A percentile compares a stretch with the other conserved stretches of the same genome.
Evolutionary conservation across 2,797 vertebrate species (phyloP).

Genomic region (Siniperca obscura): DNA sequence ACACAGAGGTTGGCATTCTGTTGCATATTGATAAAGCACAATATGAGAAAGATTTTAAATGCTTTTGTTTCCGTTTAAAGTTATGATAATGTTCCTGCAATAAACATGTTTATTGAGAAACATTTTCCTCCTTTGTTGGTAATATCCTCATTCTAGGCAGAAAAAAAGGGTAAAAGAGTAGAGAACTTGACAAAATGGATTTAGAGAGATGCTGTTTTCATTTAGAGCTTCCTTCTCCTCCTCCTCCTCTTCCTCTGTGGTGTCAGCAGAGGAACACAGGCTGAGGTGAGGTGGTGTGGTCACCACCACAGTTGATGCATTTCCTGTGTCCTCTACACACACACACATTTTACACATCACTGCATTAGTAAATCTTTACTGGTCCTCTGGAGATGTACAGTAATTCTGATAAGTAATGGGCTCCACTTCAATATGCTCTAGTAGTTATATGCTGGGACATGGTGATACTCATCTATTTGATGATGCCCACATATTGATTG

Average conservation of each 20-base stretch:
- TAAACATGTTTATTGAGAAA: not conserved
- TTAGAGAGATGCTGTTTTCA: slow-evolving; percentile 22
- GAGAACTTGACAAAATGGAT: not conserved
- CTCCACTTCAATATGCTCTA: slow-evolving; percentile 8
- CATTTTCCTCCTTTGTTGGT: not conserved
- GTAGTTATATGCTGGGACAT: slow-evolving; percentile 13
- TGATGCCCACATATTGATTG: not conserved
- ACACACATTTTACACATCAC: not conserved
- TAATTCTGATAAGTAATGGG: slow-evolving; percentile 30
- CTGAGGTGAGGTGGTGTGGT: slow-evolving; percentile 23
- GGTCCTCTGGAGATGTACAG: not conserved
- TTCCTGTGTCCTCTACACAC: slow-evolving; percentile 16
- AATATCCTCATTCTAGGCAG: not conserved
- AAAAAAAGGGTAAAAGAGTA: not conserved
- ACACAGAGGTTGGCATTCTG: slow-evolving; percentile 9
- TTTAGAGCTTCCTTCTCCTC: slow-evolving; percentile 26
- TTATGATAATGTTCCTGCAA: not conserved
- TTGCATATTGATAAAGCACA: not conserved
- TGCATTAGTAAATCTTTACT: slow-evolving; percentile 5
- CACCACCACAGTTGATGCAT: slow-evolving; percentile 17
- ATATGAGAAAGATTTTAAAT: slow-evolving; percentile 12
- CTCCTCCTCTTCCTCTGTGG: slow-evolving; percentile 36
- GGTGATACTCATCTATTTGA: slow-evolving; percentile 4
- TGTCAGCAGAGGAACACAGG: slow-evolving; percentile 28
- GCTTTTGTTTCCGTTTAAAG: slow-evolving; percentile 12